Evolutionary conservation across 2,888 invertebrate genomes (phyloP).

Genomic region (Seira ritae): DNA sequence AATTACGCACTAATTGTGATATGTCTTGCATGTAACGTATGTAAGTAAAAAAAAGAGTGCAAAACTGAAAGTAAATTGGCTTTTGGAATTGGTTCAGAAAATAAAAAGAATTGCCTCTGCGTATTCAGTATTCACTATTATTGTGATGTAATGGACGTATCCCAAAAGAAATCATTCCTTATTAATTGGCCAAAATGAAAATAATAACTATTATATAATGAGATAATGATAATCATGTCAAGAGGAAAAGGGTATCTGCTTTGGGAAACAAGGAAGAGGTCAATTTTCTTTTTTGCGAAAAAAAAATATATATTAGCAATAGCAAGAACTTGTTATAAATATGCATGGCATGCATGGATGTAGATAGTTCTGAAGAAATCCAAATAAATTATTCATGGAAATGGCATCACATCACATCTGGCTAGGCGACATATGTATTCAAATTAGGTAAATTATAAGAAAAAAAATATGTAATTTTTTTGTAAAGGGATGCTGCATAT

Average conservation of each 20-base stretch:
- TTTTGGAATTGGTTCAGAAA: background rate
- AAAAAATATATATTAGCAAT: background rate
- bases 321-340: no score
- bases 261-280: slow-evolving; percentile 6
- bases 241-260: background rate
- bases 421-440: no score
- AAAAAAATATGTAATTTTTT: no score
- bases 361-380: no score
- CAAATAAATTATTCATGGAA: no score
- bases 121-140: no score
- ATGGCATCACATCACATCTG: no score
- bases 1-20: slow-evolving; percentile 36
- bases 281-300: slow-evolving; percentile 1
- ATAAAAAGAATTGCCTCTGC: background rate
- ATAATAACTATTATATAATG: background rate
- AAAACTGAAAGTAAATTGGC: background rate
- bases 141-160: background rate
- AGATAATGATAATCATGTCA: background rate
- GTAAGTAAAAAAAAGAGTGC: background rate
- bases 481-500: no score
- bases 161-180: background rate
- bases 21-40: background rate
- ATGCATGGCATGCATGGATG: no score
- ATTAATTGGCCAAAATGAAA: slow-evolving; percentile 4
- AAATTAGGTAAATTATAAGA: no score